These are phyloP conservation scores for Aplodontia rufa DNA, from an alignment of 2,113 vertebrate genomes.

Conservation along the genomic window DNA sequence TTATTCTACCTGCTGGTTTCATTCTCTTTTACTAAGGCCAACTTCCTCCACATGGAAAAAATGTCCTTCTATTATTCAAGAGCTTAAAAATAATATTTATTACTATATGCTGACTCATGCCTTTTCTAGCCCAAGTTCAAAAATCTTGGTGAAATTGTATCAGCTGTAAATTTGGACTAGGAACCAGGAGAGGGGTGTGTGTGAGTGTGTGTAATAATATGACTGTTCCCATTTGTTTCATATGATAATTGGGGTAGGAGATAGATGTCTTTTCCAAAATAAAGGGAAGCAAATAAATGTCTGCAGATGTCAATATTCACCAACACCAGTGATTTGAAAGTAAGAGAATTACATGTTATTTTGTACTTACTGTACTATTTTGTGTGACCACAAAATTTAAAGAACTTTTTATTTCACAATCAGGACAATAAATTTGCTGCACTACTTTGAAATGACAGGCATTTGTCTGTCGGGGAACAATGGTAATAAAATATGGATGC, in stretches of 20 bases:
- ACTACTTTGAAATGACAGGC: not conserved
- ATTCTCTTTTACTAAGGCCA: not conserved
- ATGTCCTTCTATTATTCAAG: not conserved
- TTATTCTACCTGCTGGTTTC: not conserved
- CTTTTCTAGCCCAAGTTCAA: not conserved
- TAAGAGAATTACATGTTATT: not conserved
- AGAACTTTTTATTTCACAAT: slow-evolving; percentile 14
- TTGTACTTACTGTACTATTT: not conserved
- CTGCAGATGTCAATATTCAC: not conserved
- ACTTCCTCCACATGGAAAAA: not conserved
- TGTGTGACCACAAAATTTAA: not conserved
- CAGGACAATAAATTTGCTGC: not conserved
- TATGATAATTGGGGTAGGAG: not conserved
- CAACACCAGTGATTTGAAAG: not conserved
- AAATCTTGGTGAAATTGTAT: not conserved
- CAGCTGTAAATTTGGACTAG: not conserved
- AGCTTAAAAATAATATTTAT: not conserved
- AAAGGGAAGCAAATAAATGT: not conserved
- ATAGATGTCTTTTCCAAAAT: not conserved
- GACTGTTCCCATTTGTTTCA: not conserved
- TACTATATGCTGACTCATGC: not conserved
- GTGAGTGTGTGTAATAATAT: not conserved
- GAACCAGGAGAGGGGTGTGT: not conserved
- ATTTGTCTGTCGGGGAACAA: slow-evolving; percentile 34
- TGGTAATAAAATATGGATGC: slow-evolving; percentile 13